Base-by-base conservation (phyloP, 2,888 invertebrate species). In the Sarcophaga subvicina region DNA sequence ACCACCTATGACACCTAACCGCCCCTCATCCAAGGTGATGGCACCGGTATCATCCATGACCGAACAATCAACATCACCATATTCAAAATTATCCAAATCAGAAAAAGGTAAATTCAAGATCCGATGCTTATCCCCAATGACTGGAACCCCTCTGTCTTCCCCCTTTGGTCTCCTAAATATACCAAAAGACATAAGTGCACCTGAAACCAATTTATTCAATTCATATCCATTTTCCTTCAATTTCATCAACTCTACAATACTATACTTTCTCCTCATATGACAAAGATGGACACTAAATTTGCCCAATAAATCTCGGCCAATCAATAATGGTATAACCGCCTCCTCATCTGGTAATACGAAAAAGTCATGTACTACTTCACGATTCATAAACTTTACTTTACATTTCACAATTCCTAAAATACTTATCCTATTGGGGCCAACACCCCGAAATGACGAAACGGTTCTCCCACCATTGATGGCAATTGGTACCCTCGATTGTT, bases 251-350 rank as follows among this genome's bases (percentile, higher is more conserved):
- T 49, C 12, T 47, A 14, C 49, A 49, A 49, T 62, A 62, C 12
- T 22, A 62, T 72, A 72, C 20, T 45, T 62, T 20, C n/a, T 66
- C 17, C 2, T 11, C 10, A 76, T 64, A n/a, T n/a, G 17, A 59
- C 76, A 76, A 25, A 76, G 66, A 11, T n/a, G 27, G 27, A 66
- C 49, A 63, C 54, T 76, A 64, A 76, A 54, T 17, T 76, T 76
- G n/a, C 8, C 3, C 20, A 76, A 27, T 12, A 76, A 76, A 49
- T 64, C 49, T 4, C 45, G 62, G 17, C 73, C 62, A 45, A 25
- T 25, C 60, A 62, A 45, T 8, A 73, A 37, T 22, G 73, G 73
- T 22, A 22, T 22, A 22, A 22, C 22, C 22, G 22, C 22, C 22
- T 22, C 22, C 22, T 22, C 22, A 22, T 22, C 22, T 22, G 22